A percentile compares a stretch with the other conserved stretches of the same genome.
Conservation (phyloP, 1,140 invertebrate genomes). For the Drosophila guanche region DNA sequence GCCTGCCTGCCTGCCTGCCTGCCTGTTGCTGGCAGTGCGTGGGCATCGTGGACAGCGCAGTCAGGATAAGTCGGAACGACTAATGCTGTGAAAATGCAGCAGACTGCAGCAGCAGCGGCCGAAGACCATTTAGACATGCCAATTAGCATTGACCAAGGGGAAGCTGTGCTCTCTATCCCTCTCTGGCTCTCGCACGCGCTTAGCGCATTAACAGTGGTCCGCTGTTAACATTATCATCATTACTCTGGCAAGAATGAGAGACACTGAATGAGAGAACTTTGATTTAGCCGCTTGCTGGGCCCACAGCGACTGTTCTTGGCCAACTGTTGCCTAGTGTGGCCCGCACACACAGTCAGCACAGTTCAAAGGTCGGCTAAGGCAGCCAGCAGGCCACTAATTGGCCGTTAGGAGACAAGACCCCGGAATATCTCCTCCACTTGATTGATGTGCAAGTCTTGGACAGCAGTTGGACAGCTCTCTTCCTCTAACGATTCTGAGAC, state of each 20-base stretch:
- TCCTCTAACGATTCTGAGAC: no score
- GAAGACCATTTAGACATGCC: constrained; percentile 16
- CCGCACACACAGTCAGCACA: constrained; percentile 29
- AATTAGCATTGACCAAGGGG: constrained; percentile 40
- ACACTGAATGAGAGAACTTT: constrained; percentile 19
- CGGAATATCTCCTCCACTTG: no score
- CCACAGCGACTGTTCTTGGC: constrained; percentile 24
- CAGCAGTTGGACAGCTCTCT: no score
- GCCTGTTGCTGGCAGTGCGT: constrained; percentile 5
- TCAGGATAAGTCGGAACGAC: background rate
- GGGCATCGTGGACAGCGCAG: background rate
- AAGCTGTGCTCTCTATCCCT: background rate
- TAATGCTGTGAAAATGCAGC: constrained; percentile 11
- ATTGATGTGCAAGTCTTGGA: no score
- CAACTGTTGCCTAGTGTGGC: constrained; percentile 32
- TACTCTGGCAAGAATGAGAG: constrained; percentile 8
- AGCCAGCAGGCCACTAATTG: constrained; percentile 32
- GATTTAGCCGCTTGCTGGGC: constrained; percentile 12
- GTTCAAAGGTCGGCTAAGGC: constrained; percentile 45
- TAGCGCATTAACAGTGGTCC: constrained; percentile 30
- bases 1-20: constrained; percentile 1
- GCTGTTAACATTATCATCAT: constrained; percentile 24
- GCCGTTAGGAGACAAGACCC: background rate
- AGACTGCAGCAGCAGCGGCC: constrained; percentile 2
- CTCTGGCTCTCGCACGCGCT: constrained; percentile 3